Base-by-base conservation (phyloP, 2,888 invertebrate genomes). In the Odontocolon sp. region DNA sequence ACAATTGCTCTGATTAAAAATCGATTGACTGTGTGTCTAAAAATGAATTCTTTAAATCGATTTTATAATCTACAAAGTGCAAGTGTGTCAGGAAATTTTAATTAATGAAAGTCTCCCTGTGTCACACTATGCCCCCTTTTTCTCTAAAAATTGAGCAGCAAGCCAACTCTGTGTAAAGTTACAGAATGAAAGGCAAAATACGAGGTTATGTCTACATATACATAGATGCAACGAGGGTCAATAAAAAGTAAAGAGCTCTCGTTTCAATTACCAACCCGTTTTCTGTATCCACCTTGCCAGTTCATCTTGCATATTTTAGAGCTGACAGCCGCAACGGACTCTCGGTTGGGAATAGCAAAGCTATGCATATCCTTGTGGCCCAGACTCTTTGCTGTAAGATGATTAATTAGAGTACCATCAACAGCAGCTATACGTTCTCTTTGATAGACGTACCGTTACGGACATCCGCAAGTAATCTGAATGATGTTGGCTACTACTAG, bases 401-500 rank as follows among this genome's bases (percentile, higher is more conserved):
- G 52, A 69, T 69, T 69, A 69, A 69, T 69, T 61, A 61, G 40
- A 52, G 69, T 59, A 21, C 6, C 52, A 18, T 31, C 21, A 21
- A 23, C 3, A 45, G 45, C 23, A 45, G n/a, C 45, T 40, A 26
- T 21, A 33, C 18, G n/a, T n/a, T 3, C 40, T 28, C 69, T 61
- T 8, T 14, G 14, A n/a, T 11, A 9, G 16, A 47, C 16, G 16
- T 26, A 42, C 52, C 40, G 59, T 47, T 8, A 40, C 21, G 31
- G 18, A 21, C 33, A 50, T 38, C 21, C n/a, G n/a, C 50, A 6
- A 14, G 52, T 52, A 52, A 18, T 40, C 28, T 33, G 28, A 11
- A 16, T 28, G 14, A 31, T 26, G 40, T 26, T 16, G 18, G 18
- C 40, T 28, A 28, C 18, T 54, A 31, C 16, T n/a, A 18, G 52